Conservation (phyloP, 2,113 vertebrate genomes). For the Plotosus lineatus region DNA sequence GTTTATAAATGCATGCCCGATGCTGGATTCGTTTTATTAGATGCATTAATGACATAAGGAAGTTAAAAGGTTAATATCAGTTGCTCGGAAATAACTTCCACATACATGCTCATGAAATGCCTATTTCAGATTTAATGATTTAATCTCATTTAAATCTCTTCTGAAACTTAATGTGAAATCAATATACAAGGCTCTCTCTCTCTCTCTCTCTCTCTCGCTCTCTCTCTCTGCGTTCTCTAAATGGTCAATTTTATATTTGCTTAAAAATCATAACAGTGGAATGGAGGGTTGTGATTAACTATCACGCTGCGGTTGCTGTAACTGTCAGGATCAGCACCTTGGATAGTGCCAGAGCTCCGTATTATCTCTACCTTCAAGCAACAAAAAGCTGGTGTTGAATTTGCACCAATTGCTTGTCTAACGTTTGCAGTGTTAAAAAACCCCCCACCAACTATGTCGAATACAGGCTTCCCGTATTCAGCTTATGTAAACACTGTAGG, state of each 20-base stretch:
- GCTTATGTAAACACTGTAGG: constrained; percentile 33
- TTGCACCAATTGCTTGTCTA: not conserved
- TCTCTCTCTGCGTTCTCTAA: not conserved
- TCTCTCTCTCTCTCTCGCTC: too few relatives aligned
- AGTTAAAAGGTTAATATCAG: not conserved
- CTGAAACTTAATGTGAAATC: not conserved
- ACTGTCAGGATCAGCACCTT: constrained; percentile 69
- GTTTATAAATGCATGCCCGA: not conserved
- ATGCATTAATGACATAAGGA: not conserved
- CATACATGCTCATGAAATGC: not conserved
- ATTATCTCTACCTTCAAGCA: not conserved
- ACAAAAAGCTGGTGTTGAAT: constrained; percentile 40
- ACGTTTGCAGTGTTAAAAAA: not conserved
- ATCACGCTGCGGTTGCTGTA: constrained; percentile 58
- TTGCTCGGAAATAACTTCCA: not conserved
- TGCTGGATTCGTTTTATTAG: not conserved
- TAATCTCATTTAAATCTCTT: not conserved
- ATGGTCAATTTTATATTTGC: not conserved
- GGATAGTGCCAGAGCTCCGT: constrained; percentile 64
- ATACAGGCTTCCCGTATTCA: not conserved
- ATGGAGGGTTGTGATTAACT: constrained; percentile 14
- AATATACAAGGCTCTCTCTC: not conserved
- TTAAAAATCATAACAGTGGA: not conserved
- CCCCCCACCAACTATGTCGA: constrained; percentile 1
- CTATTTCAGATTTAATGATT: not conserved